Percentiles rank a stretch among this genome's conserved stretches.
Evolutionary conservation across 2,888 invertebrate species (phyloP).

Genomic region (Scaptomyza cyrtandrae): DNA sequence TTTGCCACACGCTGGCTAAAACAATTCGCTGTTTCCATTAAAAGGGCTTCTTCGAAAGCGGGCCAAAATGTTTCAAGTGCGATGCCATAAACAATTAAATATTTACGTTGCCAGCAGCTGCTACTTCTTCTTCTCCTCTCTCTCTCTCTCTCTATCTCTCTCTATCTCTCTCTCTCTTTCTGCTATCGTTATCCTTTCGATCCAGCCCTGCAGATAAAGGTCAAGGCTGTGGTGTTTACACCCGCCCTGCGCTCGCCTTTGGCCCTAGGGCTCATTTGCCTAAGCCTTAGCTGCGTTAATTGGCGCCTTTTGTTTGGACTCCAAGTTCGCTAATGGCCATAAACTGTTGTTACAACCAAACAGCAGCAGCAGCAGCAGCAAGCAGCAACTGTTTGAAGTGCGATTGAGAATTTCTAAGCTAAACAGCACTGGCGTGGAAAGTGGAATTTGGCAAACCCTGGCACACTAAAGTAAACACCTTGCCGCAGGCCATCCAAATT

Average conservation of each 20-base stretch:
- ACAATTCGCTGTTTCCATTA: conserved; percentile 63
- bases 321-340: conserved; percentile 65
- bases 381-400: conserved; percentile 55
- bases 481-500: conserved; percentile 33
- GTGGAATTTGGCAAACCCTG: conserved; percentile 2
- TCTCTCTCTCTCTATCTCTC: neutral
- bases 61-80: conserved; percentile 50
- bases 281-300: conserved; percentile 70
- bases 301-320: conserved; percentile 72
- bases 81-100: conserved; percentile 77
- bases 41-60: conserved; percentile 52
- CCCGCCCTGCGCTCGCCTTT: neutral
- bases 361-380: conserved; percentile 1
- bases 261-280: conserved; percentile 57
- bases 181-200: conserved; percentile 3
- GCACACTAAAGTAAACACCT: conserved; percentile 33
- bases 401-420: conserved; percentile 68
- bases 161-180: neutral
- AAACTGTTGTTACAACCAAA: conserved; percentile 54
- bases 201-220: conserved; percentile 75
- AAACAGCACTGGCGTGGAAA: neutral
- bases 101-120: conserved; percentile 56
- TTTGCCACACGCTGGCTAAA: neutral
- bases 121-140: conserved; percentile 16
- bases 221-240: conserved; percentile 66